phyloP scores from a whole-genome alignment of 1,140 invertebrate genomes.

The Bombus difficillimus region DNA sequence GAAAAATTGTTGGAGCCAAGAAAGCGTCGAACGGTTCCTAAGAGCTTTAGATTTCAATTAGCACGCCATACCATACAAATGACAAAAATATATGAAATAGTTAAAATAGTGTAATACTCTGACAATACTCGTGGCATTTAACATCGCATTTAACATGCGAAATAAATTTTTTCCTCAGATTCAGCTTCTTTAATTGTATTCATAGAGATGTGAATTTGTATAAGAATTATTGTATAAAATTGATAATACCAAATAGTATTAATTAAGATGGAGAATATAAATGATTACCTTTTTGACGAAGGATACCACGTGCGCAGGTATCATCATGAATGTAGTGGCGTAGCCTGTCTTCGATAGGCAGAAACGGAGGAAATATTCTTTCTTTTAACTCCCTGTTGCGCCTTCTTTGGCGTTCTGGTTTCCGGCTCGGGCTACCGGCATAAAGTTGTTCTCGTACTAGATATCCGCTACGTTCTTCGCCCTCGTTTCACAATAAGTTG shows the following conservation, averaged over 20 bases:
- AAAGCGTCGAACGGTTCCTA: no score
- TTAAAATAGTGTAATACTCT: no score
- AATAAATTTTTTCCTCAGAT: no score
- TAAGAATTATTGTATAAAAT: no score
- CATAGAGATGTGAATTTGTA: no score
- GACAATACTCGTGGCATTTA: no score
- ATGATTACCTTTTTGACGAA: constrained; percentile 90
- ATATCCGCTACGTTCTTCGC: constrained; percentile 29
- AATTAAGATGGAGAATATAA: neutral
- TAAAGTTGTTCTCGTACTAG: constrained; percentile 57
- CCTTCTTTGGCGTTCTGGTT: constrained; percentile 62
- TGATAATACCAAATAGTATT: no score
- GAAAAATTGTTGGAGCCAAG: no score
- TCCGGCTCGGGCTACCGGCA: constrained; percentile 58
- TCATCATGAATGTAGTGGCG: constrained; percentile 50
- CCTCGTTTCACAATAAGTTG: constrained; percentile 33
- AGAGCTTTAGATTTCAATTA: no score
- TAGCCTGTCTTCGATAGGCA: constrained; percentile 31
- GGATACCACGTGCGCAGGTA: constrained; percentile 86
- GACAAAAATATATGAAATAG: no score
- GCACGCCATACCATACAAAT: no score
- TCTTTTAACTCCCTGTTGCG: constrained; percentile 45
- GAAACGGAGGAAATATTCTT: constrained; percentile 43
- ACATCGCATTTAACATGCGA: no score
- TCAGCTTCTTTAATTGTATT: neutral